These are phyloP conservation scores for Suillia variegata DNA, from an alignment of 2,888 invertebrate species.

Conservation along the genomic window DNA sequence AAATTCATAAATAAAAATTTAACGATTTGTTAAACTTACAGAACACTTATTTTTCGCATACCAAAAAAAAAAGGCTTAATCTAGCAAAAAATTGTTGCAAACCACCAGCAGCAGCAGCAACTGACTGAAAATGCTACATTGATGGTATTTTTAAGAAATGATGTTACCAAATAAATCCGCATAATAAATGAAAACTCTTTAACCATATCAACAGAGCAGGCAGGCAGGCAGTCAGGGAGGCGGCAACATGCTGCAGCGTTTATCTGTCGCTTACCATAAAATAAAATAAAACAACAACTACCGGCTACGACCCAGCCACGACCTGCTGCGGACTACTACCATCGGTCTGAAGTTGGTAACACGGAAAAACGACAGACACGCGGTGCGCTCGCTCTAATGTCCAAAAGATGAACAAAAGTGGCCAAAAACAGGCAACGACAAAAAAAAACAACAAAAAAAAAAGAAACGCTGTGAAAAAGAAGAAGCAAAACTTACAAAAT, in stretches of 20 bases:
- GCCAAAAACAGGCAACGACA: constrained; percentile 35
- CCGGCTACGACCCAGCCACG: not conserved
- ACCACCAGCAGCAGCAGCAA: no score
- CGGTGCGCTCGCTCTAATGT: not conserved
- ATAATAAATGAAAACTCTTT: constrained; percentile 43
- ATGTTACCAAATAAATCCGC: constrained; percentile 35
- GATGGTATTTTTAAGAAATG: constrained; percentile 2
- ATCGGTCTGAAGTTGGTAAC: no score
- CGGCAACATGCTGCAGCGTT: not conserved
- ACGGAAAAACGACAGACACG: not conserved
- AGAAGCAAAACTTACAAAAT: no score
- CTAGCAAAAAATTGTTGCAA: no score
- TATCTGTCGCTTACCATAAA: not conserved
- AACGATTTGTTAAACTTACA: no score
- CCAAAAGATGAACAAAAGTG: constrained; percentile 2
- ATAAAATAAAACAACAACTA: not conserved
- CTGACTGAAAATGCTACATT: not conserved
- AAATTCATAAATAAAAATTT: no score
- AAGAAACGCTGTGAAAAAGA: no score
- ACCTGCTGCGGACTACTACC: no score
- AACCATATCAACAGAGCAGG: constrained; percentile 42
- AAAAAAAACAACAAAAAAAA: no score
- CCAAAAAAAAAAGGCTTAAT: no score
- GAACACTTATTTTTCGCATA: no score
- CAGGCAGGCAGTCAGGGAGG: not conserved